phyloP scores from a whole-genome alignment of 2,113 vertebrate species.

The Triplophysa dalaica region DNA sequence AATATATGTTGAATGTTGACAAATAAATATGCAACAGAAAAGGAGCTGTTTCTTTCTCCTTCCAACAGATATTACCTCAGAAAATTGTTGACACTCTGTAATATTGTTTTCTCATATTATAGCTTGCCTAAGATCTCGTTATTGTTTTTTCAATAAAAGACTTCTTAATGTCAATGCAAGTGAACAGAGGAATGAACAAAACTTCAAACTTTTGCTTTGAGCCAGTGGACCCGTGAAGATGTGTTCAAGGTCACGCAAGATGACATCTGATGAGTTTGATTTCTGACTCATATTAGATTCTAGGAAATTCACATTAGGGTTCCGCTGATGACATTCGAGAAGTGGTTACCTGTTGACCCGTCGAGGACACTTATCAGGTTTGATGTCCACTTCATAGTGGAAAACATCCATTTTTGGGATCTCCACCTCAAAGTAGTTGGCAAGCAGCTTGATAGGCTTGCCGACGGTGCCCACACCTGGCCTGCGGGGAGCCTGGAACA shows the following conservation, averaged over 20 bases:
- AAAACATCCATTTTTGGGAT: constrained; percentile 99
- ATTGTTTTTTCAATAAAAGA: too few relatives aligned
- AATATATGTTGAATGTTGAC: too few relatives aligned
- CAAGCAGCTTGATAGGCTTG: constrained; percentile 98
- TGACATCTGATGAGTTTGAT: too few relatives aligned
- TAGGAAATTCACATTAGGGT: too few relatives aligned
- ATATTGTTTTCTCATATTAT: too few relatives aligned
- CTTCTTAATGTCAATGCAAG: too few relatives aligned
- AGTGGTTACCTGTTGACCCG: constrained; percentile 93
- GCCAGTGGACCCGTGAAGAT: not conserved
- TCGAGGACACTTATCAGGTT: constrained; percentile 97
- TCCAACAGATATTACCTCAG: too few relatives aligned
- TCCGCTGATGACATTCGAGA: too few relatives aligned
- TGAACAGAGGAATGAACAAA: not conserved
- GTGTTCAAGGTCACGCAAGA: not conserved
- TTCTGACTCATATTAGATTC: not conserved
- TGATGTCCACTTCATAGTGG: constrained; percentile 99
- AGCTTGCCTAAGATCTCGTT: too few relatives aligned
- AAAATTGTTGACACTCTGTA: too few relatives aligned
- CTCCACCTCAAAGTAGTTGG: constrained; percentile 99
- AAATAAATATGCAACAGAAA: too few relatives aligned
- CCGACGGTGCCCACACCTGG: constrained; percentile 98
- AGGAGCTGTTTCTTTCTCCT: too few relatives aligned
- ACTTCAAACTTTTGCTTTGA: not conserved
- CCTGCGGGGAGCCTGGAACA: constrained; percentile 95